Conservation (phyloP, 2,888 invertebrate species). For the Uropetala carovei region DNA sequence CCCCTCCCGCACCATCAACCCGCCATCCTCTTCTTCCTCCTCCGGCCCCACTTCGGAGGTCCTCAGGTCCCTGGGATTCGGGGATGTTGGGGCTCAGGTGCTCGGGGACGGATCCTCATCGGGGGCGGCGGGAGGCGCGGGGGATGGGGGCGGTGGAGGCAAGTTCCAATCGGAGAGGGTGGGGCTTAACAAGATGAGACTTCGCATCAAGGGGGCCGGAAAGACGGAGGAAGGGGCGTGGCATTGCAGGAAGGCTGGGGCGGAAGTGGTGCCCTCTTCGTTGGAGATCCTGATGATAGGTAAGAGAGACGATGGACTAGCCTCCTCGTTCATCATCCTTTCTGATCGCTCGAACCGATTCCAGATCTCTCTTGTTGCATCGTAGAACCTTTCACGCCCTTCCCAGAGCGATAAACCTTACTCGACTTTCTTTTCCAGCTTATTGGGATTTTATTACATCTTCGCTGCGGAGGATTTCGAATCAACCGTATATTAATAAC, state of each 20-base stretch:
- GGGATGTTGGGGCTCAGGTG: conserved; percentile 47
- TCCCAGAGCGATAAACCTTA: too few species aligned
- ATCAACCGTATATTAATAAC: too few species aligned
- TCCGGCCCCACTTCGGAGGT: conserved; percentile 34
- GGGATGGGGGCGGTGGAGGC: background rate
- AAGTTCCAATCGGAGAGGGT: conserved; percentile 43
- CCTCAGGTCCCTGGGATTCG: conserved; percentile 48
- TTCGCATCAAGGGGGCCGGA: conserved; percentile 26
- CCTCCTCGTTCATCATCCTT: background rate
- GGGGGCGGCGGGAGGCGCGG: background rate
- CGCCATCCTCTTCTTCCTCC: background rate
- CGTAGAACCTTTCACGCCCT: background rate
- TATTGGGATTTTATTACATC: too few species aligned
- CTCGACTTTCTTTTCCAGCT: too few species aligned
- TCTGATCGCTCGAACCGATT: background rate
- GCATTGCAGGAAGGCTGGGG: conserved; percentile 24
- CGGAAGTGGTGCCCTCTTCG: background rate
- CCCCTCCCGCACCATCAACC: background rate
- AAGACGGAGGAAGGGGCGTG: conserved; percentile 27
- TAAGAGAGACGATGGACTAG: background rate
- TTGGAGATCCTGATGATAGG: conserved; percentile 54
- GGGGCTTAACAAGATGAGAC: conserved; percentile 39
- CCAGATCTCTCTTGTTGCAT: background rate
- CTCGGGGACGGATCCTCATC: conserved; percentile 29
- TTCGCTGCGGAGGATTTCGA: too few species aligned